Evolutionary conservation across 2,113 vertebrate species (phyloP).

Genomic region (Zosterops japonicus): DNA sequence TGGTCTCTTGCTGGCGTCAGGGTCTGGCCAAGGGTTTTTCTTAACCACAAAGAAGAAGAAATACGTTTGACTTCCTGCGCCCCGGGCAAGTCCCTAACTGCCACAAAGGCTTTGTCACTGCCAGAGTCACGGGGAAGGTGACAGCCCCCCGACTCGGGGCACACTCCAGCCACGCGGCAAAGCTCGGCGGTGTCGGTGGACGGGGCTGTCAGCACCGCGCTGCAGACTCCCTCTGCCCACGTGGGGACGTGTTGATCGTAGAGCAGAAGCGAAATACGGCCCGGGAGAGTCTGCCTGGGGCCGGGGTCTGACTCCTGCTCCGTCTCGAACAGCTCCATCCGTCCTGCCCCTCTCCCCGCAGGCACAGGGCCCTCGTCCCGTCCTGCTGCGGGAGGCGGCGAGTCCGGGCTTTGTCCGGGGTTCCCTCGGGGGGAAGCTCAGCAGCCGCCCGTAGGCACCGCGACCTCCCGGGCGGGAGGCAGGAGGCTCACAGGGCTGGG

Average conservation of each 20-base stretch:
- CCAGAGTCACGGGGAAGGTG: neutral
- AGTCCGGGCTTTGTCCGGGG: conserved; percentile 5
- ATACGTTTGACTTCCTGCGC: neutral
- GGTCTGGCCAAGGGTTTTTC: neutral
- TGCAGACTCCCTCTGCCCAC: neutral
- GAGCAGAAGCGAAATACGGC: neutral
- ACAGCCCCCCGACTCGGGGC: neutral
- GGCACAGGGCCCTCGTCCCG: neutral
- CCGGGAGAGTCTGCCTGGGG: neutral
- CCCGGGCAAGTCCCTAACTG: neutral
- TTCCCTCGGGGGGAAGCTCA: neutral
- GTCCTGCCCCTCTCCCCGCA: neutral
- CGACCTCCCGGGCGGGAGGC: neutral
- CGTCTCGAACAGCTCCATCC: neutral
- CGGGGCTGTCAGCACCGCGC: conserved; percentile 6
- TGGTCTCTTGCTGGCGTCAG: neutral
- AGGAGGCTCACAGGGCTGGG: neutral
- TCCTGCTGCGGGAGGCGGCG: neutral
- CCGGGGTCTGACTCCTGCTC: neutral
- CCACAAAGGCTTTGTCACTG: neutral
- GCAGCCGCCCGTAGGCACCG: neutral
- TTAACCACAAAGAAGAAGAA: neutral
- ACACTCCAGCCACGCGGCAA: neutral
- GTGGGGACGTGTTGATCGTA: neutral
- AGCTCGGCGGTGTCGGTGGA: neutral